A percentile compares a stretch with the other conserved stretches of the same genome.
These are phyloP conservation scores for Drosophila leonis DNA, from an alignment of 2,888 invertebrate genomes.

Conservation along the genomic window DNA sequence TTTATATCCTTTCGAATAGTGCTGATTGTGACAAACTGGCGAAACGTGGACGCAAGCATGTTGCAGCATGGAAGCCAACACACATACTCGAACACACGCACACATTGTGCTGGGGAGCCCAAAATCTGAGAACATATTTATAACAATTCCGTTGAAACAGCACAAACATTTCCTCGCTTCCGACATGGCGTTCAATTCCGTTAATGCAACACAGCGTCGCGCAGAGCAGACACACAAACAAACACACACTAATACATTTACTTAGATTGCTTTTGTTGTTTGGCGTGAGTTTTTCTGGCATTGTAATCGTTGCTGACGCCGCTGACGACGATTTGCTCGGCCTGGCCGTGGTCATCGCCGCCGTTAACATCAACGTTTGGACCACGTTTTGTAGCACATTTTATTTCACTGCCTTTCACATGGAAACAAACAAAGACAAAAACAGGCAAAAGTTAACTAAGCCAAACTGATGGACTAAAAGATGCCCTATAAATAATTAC, in stretches of 20 bases:
- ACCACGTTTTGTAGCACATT: conserved; percentile 64
- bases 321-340: conserved; percentile 50
- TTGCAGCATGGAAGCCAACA: conserved; percentile 11
- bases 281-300: conserved; percentile 45
- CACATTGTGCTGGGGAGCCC: background rate
- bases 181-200: conserved; percentile 80
- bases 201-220: conserved; percentile 71
- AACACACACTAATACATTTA: conserved; percentile 15
- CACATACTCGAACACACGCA: background rate
- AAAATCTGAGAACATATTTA: conserved; percentile 59
- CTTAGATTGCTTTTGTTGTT: conserved; percentile 39
- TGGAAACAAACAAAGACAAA: conserved; percentile 27
- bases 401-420: conserved; percentile 58
- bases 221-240: conserved; percentile 15
- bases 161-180: conserved; percentile 77
- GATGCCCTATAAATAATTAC: conserved; percentile 5
- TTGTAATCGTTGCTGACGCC: conserved; percentile 63
- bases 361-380: conserved; percentile 54
- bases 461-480: background rate
- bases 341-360: conserved; percentile 56
- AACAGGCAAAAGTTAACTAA: conserved; percentile 5
- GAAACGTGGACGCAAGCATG: conserved; percentile 5
- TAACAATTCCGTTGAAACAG: conserved; percentile 66
- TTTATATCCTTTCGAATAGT: background rate
- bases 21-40: conserved; percentile 17